These are phyloP conservation scores for Meleagris gallopavo DNA, from an alignment of 2,113 vertebrate genomes.

Conservation along the genomic window DNA sequence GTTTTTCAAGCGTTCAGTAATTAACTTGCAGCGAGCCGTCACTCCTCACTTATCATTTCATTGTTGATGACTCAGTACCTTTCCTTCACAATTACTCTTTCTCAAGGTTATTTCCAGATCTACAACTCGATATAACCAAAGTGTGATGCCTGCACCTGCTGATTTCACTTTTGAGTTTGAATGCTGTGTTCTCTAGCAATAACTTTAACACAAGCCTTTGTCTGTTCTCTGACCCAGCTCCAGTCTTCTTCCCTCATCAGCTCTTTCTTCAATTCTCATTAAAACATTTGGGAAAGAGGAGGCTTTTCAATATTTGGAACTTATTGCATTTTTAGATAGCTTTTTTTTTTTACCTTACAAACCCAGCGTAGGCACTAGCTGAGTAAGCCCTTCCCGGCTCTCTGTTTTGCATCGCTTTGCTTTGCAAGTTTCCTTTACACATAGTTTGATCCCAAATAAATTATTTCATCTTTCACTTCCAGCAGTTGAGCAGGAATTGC, in stretches of 20 bases:
- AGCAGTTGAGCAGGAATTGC: neutral
- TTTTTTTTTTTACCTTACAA: neutral
- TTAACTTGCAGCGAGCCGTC: neutral
- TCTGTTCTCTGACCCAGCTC: neutral
- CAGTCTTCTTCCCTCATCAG: neutral
- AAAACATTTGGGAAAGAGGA: neutral
- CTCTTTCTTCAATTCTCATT: neutral
- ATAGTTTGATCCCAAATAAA: neutral
- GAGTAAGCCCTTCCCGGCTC: neutral
- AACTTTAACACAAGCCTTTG: neutral
- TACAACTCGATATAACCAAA: neutral
- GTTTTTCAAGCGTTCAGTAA: neutral
- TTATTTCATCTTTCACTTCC: neutral
- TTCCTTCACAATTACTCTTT: neutral
- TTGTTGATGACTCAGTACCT: neutral
- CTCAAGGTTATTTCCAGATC: slow-evolving; percentile 18
- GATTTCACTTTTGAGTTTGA: neutral
- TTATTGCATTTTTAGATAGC: neutral
- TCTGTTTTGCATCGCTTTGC: neutral
- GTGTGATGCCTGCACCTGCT: neutral
- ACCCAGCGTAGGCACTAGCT: neutral
- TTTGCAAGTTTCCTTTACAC: neutral
- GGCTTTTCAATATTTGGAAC: neutral
- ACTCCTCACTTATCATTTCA: accelerated
- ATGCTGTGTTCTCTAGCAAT: neutral